Evolutionary conservation across 2,113 vertebrate genomes (phyloP), one percentile per base, ranked within the genome.

Genomic region (Tyrannus savana): DNA sequence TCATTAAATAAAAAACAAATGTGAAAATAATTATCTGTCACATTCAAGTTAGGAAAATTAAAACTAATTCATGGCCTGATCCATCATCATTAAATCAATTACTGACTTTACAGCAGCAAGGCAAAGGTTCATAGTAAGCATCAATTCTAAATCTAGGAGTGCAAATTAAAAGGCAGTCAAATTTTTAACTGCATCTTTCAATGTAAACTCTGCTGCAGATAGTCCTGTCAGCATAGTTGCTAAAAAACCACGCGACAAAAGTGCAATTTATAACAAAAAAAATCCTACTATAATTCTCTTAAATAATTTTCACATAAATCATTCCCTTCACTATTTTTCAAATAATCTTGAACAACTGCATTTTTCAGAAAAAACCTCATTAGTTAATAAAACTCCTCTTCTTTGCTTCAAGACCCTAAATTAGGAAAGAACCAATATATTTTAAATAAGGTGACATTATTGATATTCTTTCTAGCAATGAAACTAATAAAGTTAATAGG

Each of bases 371-470:
- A 67, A 37, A 42, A 62, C 3, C 62, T 66, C 59, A 46, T 89
- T 90, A 93, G 55, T 93, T 95, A 96, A 92, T 87, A 95, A 87
- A 87, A 84, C 22, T 89, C 73, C 74, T 96, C 76, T 95, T 96
- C 80, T 92, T 92, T 89, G 42, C 69, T 91, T 89, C 69, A 87
- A 44, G 66, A 89, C 31, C 78, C 71, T 85, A 67, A 69, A 94
- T 87, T 66, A 87, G 84, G 66, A 85, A 91, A 94, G 74, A 95
- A 96, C 30, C 46, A 42, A 62, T 94, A 71, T 17, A 85, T 84
- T 75, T 96, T 93, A 90, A 93, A 85, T 91, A 91, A 93, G 46
- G 12, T 47, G 19, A 87, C 14, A 6, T 87, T 78, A 90, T 63
- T 41, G 22, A 37, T 88, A 63, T 59, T 85, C 81, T 87, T 88